Base-by-base conservation (phyloP, 2,797 vertebrate genomes). In the Nannoperca obscura region DNA sequence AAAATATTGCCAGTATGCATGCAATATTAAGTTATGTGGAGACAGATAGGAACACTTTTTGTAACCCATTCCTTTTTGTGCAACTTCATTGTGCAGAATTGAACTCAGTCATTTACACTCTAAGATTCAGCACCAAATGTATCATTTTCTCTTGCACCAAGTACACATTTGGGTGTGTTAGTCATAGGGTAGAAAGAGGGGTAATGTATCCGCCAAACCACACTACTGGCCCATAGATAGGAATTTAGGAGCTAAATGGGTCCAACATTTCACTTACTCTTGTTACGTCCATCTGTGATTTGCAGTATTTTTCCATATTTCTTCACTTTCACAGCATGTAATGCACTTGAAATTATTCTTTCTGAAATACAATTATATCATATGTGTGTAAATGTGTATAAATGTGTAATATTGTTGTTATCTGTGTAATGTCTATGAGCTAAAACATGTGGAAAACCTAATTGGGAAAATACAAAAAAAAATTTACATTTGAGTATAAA, bases 181-280 rank as follows among this genome's bases (percentile, higher is more conserved):
- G 87, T 89, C 84, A 76, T 83, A 63, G 68, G 67, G 73, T 76
- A 88, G 64, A 90, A 82, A 85, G 58, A 83, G 68, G 74, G 74
- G 14, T 82, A 69, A 76, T 69, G 74, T 81, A 65, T 83, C 73
- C 19, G 86, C 91, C 91, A 93, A 93, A 86, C 88, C 90, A 90
- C 89, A 92, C 58, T 80, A 87, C 83, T 92, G 91, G 90, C 87
- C 80, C 76, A 88, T 75, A 88, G 83, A 89, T 83, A 83, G 90
- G 92, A 92, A 93, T 92, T 87, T 83, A 78, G 74, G 55, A 85
- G 58, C 75, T 76, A 89, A 87, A 87, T 84, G 71, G 9, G 65
- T 89, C 86, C 89, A 94, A 79, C 71, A 81, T 86, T 92, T 87
- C 78, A 84, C 78, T 87, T 86, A 85, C 79, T 91, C 72, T 90